Base-by-base conservation (phyloP, 2,113 vertebrate species). In the Oncorhynchus tshawytscha region DNA sequence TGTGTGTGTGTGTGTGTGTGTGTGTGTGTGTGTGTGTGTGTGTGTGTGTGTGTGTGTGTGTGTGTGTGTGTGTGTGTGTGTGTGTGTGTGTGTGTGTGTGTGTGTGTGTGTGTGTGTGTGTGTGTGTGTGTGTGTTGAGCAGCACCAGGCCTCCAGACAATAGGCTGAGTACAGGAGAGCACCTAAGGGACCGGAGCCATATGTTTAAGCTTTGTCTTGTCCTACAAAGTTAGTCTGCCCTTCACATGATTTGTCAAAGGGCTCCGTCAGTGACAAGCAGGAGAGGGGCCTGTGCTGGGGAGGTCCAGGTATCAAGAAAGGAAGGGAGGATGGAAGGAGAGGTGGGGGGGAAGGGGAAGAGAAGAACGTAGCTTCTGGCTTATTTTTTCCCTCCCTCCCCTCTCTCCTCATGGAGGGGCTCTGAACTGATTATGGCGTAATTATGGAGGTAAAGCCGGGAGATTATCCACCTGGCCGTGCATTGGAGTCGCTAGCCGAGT, bases 401-500 rank as follows among this genome's bases (percentile, higher is more conserved):
- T 81, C 73, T 87, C 85, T 88, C 88, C 87, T 90, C 87, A 85
- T 90, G 87, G 91, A 85, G 84, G 89, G 92, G 93, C 91, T 88
- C 94, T 95, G 96, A 98, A 97, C 95, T 96, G 97, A 99, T 99
- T 97, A 98, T 95, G 93, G 94, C 94, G 90, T 98, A 97, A 98
- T 99, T 99, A 98, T 97, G 94, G 95, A 95, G 94, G 95, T 96
- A 96, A 98, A 98, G 96, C 95, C 91, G 93, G 94, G 93, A 93
- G 97, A 97, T 98, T 97, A 98, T 97, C 96, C 97, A 99, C 97
- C 96, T 98, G 97, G 97, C 97, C 97, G 95, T 95, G 96, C 95
- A 94, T 95, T 92, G 93, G 95, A 93, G 92, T 94, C 92, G 88
- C 72, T 89, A 90, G 94, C 93, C 96, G 95, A 93, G 92, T 94